phyloP scores from a whole-genome alignment of 2,888 invertebrate genomes.

The Strigamia maritima region DNA sequence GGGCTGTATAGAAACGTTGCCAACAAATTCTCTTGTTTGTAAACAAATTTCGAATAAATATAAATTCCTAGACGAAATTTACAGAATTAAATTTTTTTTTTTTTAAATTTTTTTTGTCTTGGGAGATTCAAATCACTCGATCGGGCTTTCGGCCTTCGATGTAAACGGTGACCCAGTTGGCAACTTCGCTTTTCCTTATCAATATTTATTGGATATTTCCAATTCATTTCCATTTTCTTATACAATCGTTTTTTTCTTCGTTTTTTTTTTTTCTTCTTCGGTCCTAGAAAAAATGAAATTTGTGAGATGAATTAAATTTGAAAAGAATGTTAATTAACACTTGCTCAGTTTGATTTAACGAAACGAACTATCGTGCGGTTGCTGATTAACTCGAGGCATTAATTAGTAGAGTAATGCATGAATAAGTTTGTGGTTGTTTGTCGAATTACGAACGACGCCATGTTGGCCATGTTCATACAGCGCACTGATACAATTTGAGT shows the following conservation, averaged over 20 bases:
- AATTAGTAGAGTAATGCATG: background rate
- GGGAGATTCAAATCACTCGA: slow-evolving; percentile 5
- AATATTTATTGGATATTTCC: slow-evolving; percentile 15
- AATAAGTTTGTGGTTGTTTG: background rate
- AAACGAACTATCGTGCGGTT: background rate
- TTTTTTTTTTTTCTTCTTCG: no score
- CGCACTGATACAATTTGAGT: no score
- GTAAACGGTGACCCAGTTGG: background rate
- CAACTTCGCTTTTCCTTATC: background rate
- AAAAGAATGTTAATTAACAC: slow-evolving; percentile 4
- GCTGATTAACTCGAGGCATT: background rate
- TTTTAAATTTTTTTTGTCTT: background rate
- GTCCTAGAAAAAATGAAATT: no score
- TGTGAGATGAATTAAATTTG: background rate
- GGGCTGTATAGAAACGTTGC: background rate
- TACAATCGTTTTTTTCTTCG: background rate
- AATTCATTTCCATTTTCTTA: background rate
- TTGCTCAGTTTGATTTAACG: background rate
- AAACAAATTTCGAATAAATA: background rate
- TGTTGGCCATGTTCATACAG: no score
- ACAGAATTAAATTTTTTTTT: background rate
- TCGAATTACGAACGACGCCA: no score
- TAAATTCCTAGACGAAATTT: no score
- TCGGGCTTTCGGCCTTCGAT: background rate
- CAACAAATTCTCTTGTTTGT: background rate